Conservation (phyloP, 2,797 vertebrate species). For the Rhabdomys pumilio region DNA sequence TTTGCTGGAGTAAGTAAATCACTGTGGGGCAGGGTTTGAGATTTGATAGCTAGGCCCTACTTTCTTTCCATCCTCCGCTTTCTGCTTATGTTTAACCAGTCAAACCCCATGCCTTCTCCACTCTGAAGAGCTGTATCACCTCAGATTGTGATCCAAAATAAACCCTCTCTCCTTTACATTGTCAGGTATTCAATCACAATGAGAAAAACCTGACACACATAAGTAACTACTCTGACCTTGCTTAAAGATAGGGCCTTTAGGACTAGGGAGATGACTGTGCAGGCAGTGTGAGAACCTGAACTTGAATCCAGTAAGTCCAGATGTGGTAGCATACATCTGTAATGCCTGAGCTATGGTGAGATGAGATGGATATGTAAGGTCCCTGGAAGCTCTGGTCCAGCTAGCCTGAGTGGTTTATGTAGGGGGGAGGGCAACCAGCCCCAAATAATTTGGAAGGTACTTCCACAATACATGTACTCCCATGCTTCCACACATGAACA, state of each 20-base stretch:
- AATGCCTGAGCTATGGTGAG: background rate
- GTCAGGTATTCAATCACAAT: background rate
- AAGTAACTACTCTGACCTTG: background rate
- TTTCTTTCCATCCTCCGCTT: background rate
- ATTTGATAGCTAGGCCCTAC: background rate
- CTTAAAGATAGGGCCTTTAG: background rate
- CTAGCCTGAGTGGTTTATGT: background rate
- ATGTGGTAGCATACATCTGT: too few relatives aligned
- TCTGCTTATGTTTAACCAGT: background rate
- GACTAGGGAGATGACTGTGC: background rate
- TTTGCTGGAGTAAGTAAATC: background rate
- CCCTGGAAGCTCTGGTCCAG: background rate
- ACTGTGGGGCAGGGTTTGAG: background rate
- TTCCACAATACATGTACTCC: background rate
- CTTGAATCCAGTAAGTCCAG: background rate
- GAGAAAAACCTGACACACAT: background rate
- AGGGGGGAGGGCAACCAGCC: background rate
- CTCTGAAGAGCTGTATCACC: background rate
- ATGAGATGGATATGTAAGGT: background rate
- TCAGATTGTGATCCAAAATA: background rate
- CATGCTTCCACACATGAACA: background rate
- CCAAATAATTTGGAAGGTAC: background rate
- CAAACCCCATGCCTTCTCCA: background rate
- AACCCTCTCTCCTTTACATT: background rate
- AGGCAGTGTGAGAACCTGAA: background rate